Base-by-base conservation (phyloP, 2,888 invertebrate species). In the Empis livida region DNA sequence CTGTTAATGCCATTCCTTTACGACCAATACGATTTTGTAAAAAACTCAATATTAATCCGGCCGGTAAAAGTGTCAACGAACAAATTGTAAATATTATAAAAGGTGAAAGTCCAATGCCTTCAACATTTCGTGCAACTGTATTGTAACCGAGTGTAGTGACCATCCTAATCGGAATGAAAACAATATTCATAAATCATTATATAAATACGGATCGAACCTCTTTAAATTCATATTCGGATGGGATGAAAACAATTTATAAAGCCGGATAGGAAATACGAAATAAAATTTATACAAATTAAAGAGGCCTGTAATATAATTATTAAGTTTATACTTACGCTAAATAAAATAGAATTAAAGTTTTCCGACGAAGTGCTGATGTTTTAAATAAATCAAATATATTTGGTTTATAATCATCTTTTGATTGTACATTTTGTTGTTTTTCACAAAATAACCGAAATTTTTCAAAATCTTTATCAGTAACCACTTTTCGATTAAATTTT, bases 261-360 rank as follows among this genome's bases (percentile, higher is more conserved):
- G n/a, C n/a, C n/a, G n/a, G n/a, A n/a, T n/a, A n/a, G n/a, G n/a
- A n/a, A n/a, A n/a, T n/a, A n/a, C n/a, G n/a, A n/a, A n/a, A n/a
- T n/a, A n/a, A n/a, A n/a, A n/a, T n/a, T n/a, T n/a, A n/a, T n/a
- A n/a, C n/a, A n/a, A n/a, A n/a, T n/a, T n/a, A n/a, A n/a, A n/a
- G n/a, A n/a, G n/a, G n/a, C n/a, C n/a, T n/a, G n/a, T 20, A 20
- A 20, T n/a, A 40, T 20, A 20, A n/a, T n/a, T n/a, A n/a, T n/a
- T n/a, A n/a, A n/a, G n/a, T n/a, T n/a, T n/a, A n/a, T n/a, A 59
- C 70, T 68, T 61, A 74, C 73, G 73, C 73, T 64, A 73, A 73
- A 53, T 73, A 71, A 48, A 73, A 66, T 41, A 74, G 60, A 45
- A 73, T 71, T 5, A 67, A 56, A 3, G 68, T 71, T 54, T 72